phyloP scores from a whole-genome alignment of 2,888 invertebrate species.

The Cryptocephalus moraei region DNA sequence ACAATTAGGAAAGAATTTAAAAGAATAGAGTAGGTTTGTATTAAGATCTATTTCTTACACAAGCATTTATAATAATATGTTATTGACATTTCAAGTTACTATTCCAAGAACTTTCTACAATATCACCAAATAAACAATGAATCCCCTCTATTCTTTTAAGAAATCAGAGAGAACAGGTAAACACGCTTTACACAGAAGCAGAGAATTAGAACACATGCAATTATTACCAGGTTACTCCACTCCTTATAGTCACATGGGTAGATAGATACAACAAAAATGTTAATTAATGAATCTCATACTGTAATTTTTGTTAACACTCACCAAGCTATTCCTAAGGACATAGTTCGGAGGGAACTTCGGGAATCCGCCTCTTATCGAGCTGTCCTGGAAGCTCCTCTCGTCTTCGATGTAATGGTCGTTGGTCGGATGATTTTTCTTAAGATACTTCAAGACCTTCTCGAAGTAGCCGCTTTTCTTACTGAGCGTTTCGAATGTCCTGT shows the following conservation, averaged over 20 bases:
- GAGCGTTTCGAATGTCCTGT: conserved; percentile 8
- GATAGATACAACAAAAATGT: too few relatives aligned
- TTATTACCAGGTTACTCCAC: conserved; percentile 10
- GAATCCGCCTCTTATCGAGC: conserved; percentile 46
- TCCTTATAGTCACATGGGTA: conserved; percentile 4
- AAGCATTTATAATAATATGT: too few relatives aligned
- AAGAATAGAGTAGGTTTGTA: too few relatives aligned
- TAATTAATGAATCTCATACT: not conserved
- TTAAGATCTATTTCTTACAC: too few relatives aligned
- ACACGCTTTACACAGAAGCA: not conserved
- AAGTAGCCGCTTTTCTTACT: conserved; percentile 3
- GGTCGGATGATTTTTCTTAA: conserved; percentile 11
- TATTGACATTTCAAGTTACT: too few relatives aligned
- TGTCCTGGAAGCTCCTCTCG: conserved; percentile 10
- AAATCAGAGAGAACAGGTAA: not conserved
- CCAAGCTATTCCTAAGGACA: conserved; percentile 42
- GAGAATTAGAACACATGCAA: not conserved
- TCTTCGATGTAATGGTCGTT: conserved; percentile 10
- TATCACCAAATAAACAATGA: too few relatives aligned
- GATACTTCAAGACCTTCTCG: conserved; percentile 9
- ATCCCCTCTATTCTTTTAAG: not conserved
- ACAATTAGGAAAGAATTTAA: too few relatives aligned
- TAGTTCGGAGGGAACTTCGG: conserved; percentile 47
- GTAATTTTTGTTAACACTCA: conserved; percentile 25
- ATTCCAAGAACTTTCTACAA: too few relatives aligned